phyloP scores from a whole-genome alignment of 2,888 invertebrate genomes.

The Drosophila mulleri region DNA sequence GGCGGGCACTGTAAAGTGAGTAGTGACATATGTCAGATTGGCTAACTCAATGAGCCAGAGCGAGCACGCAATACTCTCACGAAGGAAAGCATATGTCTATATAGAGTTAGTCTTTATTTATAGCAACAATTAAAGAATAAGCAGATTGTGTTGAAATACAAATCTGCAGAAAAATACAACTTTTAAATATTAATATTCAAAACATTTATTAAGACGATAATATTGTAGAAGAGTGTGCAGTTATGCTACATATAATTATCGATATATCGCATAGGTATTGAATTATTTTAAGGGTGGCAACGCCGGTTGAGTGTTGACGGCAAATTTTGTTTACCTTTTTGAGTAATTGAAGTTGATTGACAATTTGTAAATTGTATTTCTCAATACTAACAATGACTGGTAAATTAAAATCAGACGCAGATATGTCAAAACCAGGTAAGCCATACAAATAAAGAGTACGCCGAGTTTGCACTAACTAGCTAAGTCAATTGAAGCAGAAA shows the following conservation, averaged over 20 bases:
- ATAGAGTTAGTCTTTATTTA: not conserved
- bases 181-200: slow-evolving; percentile 2
- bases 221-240: slow-evolving; percentile 5
- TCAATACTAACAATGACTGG: slow-evolving; percentile 30
- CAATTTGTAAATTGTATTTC: not conserved
- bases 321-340: slow-evolving; percentile 40
- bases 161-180: not conserved
- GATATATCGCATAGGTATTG: slow-evolving; percentile 7
- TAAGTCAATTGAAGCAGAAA: slow-evolving; percentile 27
- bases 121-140: not conserved
- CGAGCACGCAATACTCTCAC: slow-evolving; percentile 37
- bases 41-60: slow-evolving; percentile 30
- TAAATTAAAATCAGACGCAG: not conserved
- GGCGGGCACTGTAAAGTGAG: slow-evolving; percentile 35
- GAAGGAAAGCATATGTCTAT: slow-evolving; percentile 17
- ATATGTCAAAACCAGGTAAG: slow-evolving; percentile 35
- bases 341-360: slow-evolving; percentile 14
- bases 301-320: slow-evolving; percentile 22
- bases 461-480: not conserved
- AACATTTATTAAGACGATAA: not conserved
- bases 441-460: not conserved
- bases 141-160: not conserved
- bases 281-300: slow-evolving; percentile 14
- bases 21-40: slow-evolving; percentile 25
- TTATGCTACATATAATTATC: not conserved